Evolutionary conservation across 2,113 vertebrate genomes (phyloP).

Genomic region (Phycodurus eques): DNA sequence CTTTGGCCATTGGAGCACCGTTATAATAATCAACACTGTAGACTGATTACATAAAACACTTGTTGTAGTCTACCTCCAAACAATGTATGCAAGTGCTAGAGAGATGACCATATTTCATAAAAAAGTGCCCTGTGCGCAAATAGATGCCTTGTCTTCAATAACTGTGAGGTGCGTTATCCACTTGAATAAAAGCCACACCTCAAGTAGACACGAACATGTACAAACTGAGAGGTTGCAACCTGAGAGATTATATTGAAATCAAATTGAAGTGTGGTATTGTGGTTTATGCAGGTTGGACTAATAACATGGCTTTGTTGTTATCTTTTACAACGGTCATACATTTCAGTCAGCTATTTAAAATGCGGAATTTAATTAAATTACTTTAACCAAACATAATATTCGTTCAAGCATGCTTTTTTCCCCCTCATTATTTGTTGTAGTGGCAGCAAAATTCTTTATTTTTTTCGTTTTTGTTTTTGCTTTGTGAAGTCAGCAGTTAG

Average conservation of each 20-base stretch:
- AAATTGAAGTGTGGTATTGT: slow-evolving; percentile 10
- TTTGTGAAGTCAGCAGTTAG: slow-evolving; percentile 11
- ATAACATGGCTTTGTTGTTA: neutral
- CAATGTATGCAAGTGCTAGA: slow-evolving; percentile 10
- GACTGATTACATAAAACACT: slow-evolving; percentile 59
- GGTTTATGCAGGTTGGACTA: slow-evolving; percentile 4
- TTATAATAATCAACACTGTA: slow-evolving; percentile 68
- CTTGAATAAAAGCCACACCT: neutral
- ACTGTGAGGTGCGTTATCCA: neutral
- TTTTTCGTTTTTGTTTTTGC: slow-evolving; percentile 1
- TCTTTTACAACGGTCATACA: neutral
- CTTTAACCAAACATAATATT: slow-evolving; percentile 23
- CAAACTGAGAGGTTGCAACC: neutral
- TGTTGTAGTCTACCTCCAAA: slow-evolving; percentile 25
- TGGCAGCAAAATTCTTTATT: slow-evolving; percentile 17
- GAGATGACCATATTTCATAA: neutral
- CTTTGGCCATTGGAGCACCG: slow-evolving; percentile 66
- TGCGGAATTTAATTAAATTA: neutral
- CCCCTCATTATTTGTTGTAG: slow-evolving; percentile 21
- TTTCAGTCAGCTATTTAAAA: slow-evolving; percentile 5
- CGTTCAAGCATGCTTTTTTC: slow-evolving; percentile 9
- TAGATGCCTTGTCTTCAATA: neutral
- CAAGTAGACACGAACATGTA: neutral
- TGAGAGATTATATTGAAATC: slow-evolving; percentile 7
- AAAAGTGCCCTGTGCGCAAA: neutral